Evolutionary conservation across 2,113 vertebrate species (phyloP), one percentile per base, ranked within the genome.

Genomic region (Oenanthe melanoleuca): DNA sequence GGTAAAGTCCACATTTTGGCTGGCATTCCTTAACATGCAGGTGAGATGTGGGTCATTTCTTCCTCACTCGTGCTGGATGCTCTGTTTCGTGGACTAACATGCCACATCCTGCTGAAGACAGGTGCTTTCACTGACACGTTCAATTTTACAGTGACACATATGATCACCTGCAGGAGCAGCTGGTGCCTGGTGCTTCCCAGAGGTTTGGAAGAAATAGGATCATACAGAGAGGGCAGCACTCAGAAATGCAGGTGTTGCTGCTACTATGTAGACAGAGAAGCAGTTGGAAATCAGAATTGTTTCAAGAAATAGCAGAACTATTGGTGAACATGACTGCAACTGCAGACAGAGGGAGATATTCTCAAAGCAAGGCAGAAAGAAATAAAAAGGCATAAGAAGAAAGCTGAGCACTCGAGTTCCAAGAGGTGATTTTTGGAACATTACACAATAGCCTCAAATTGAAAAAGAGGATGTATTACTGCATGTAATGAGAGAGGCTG

Each of bases 21-120:
- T 57, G 70, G 18, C 40, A 53, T 40, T 16, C 22, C 2, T 0
- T 34, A 34, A 52, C 8, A 3, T 1, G 0, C 4, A 1, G 44
- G 5, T 49, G 72, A 57, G 34, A 14, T 37, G 34, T 15, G 53
- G 25, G 14, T 50, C 55, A 6, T 52, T 78, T 90, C 17, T 8
- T 44, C 25, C 38, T 77, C 55, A 0, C 24, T 86, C 53, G 1
- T 5, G 40, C 42, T 57, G 44, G 45, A 38, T 17, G 21, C 42
- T 70, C 42, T 49, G 47, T 45, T 45, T 45, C 9, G 10, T 21
- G 44, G 44, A 45, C 44, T 45, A 45, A 45, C 19, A 45, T 45
- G 44, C 44, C 44, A 10, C 19, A 45, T 45, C 9, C 19, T 45
- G 44, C 44, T 45, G 44, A 45, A 45, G 44, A 24, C 47, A 5